These are phyloP conservation scores for Zosterops lateralis DNA, from an alignment of 2,113 vertebrate species.

Conservation along the genomic window DNA sequence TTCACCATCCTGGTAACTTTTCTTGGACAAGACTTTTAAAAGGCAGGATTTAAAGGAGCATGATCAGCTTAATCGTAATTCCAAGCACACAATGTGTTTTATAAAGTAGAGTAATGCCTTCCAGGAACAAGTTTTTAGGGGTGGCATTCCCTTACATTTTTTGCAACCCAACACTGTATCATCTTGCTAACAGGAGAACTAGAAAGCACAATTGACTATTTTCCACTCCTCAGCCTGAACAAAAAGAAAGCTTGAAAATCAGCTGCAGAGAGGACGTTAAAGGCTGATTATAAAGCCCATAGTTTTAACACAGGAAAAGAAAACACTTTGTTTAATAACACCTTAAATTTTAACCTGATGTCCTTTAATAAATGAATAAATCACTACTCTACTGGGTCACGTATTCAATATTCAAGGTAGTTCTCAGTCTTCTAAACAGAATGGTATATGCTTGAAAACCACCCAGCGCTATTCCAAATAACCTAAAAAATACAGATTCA, in stretches of 20 bases:
- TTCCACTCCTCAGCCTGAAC: not conserved
- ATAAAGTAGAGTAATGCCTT: constrained; percentile 51
- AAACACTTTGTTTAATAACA: constrained; percentile 3
- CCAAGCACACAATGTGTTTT: constrained; percentile 38
- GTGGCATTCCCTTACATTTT: not conserved
- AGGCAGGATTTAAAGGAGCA: constrained; percentile 48
- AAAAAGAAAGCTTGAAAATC: constrained; percentile 22
- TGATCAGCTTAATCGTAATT: constrained; percentile 16
- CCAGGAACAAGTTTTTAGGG: constrained; percentile 28
- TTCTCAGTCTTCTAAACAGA: not conserved
- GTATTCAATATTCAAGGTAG: not conserved
- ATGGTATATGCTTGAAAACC: not conserved
- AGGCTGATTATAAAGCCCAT: not conserved
- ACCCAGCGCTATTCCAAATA: not conserved
- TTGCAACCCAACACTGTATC: constrained; percentile 22
- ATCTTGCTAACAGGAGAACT: constrained; percentile 15
- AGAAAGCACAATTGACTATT: not conserved
- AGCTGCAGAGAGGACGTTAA: not conserved
- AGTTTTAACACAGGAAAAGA: constrained; percentile 12
- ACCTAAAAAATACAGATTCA: not conserved
- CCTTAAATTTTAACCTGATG: constrained; percentile 26
- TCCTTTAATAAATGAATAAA: not conserved
- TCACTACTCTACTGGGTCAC: not conserved
- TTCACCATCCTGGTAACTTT: constrained; percentile 53
- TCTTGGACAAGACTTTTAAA: constrained; percentile 53